A percentile compares a stretch with the other conserved stretches of the same genome.
phyloP scores from a whole-genome alignment of 1,140 invertebrate species.

The Brachionus rotundiformis region DNA sequence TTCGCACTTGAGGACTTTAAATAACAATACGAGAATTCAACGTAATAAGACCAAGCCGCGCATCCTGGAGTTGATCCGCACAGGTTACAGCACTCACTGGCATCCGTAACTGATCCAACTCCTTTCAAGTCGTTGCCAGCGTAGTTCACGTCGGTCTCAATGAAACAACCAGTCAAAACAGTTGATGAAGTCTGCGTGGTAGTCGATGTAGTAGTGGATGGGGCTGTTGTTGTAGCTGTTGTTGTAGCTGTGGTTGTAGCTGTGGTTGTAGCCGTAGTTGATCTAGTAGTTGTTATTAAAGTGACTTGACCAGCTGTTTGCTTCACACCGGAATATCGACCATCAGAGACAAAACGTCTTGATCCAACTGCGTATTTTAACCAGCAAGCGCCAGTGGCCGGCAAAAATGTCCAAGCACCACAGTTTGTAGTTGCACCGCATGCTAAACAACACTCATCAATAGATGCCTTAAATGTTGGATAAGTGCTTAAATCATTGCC shows the following conservation, averaged over 20 bases:
- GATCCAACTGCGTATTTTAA: conserved; percentile 42
- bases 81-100: conserved; percentile 41
- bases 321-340: neutral
- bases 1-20: neutral
- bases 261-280: neutral
- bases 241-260: neutral
- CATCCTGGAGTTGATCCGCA: neutral
- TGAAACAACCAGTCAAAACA: conserved; percentile 12
- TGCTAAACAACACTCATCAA: neutral
- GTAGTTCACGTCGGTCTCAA: conserved; percentile 35
- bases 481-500: conserved; percentile 36
- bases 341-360: neutral
- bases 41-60: conserved; percentile 29
- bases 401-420: conserved; percentile 26
- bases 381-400: conserved; percentile 33
- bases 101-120: neutral
- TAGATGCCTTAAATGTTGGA: neutral
- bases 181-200: neutral
- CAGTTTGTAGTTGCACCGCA: neutral
- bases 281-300: conserved; percentile 1
- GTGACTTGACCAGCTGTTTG: neutral
- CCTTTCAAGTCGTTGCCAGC: conserved; percentile 18
- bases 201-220: neutral
- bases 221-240: neutral
- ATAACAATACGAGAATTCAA: conserved; percentile 36